Evolutionary conservation across 2,113 vertebrate genomes (phyloP).

Genomic region (Nerophis ophidion): DNA sequence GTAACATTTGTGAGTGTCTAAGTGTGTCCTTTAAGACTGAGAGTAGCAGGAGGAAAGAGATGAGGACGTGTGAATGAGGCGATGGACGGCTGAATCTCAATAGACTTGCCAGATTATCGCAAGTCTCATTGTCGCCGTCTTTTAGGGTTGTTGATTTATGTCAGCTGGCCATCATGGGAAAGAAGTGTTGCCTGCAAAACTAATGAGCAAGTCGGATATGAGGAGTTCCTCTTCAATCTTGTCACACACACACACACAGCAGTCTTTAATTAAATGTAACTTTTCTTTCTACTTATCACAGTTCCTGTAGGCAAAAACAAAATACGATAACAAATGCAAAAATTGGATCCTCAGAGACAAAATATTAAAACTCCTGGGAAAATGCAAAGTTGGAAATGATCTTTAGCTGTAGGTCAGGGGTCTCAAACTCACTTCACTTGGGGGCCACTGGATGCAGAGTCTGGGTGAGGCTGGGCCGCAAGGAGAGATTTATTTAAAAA

Average conservation of each 20-base stretch:
- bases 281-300: neutral
- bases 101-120: neutral
- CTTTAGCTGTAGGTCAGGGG: too few relatives aligned
- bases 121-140: slow-evolving; percentile 6
- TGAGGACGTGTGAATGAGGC: slow-evolving; percentile 22
- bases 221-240: slow-evolving; percentile 25
- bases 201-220: slow-evolving; percentile 38
- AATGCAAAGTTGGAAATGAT: too few relatives aligned
- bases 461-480: too few relatives aligned
- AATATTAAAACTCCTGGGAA: too few relatives aligned
- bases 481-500: too few relatives aligned
- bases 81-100: slow-evolving; percentile 30
- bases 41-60: slow-evolving; percentile 1
- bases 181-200: neutral
- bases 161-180: slow-evolving; percentile 15
- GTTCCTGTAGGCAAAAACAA: too few relatives aligned
- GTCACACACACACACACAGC: slow-evolving; percentile 2
- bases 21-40: neutral
- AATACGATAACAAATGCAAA: too few relatives aligned
- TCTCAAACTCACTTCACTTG: too few relatives aligned
- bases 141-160: slow-evolving; percentile 32
- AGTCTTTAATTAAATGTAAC: neutral
- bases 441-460: too few relatives aligned
- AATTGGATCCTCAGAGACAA: too few relatives aligned
- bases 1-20: neutral